A percentile compares a stretch with the other conserved stretches of the same genome.
Evolutionary conservation across 2,113 vertebrate species (phyloP).

Genomic region (Tupaia chinensis): DNA sequence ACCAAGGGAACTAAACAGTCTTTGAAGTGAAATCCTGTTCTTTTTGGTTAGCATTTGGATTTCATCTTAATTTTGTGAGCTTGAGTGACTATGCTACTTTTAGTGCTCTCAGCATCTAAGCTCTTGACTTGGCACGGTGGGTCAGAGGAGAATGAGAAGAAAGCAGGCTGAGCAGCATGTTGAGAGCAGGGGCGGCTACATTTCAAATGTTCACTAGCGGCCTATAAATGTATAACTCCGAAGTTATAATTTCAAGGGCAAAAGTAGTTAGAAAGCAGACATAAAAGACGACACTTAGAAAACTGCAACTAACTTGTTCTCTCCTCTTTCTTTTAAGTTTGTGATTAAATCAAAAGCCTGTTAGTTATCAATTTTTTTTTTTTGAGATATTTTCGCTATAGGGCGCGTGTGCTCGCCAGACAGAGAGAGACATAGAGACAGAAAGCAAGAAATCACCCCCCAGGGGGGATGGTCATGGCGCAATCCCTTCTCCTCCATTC

Average conservation of each 20-base stretch:
- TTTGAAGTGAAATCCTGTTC: conserved; percentile 5
- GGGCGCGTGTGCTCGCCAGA: no score
- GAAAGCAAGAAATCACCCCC: no score
- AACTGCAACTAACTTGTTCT: not conserved
- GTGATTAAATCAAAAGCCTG: conserved; percentile 19
- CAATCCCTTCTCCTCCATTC: no score
- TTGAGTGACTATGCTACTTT: not conserved
- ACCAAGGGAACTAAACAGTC: not conserved
- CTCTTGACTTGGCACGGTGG: not conserved
- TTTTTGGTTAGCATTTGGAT: conserved; percentile 12
- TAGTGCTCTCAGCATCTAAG: not conserved
- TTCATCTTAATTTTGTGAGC: not conserved
- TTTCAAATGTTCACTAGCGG: not conserved
- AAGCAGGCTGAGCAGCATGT: not conserved
- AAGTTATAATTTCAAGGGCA: not conserved
- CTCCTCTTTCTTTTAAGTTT: not conserved
- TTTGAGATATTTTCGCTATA: no score
- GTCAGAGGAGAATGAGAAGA: not conserved
- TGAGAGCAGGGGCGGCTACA: not conserved
- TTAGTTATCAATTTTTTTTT: not conserved
- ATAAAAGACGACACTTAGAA: not conserved
- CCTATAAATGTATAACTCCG: not conserved
- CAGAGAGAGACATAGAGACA: no score
- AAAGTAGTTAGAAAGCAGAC: not conserved
- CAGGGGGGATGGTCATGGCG: no score